These are phyloP conservation scores for Scomber japonicus DNA, from an alignment of 2,113 vertebrate species.

Conservation along the genomic window DNA sequence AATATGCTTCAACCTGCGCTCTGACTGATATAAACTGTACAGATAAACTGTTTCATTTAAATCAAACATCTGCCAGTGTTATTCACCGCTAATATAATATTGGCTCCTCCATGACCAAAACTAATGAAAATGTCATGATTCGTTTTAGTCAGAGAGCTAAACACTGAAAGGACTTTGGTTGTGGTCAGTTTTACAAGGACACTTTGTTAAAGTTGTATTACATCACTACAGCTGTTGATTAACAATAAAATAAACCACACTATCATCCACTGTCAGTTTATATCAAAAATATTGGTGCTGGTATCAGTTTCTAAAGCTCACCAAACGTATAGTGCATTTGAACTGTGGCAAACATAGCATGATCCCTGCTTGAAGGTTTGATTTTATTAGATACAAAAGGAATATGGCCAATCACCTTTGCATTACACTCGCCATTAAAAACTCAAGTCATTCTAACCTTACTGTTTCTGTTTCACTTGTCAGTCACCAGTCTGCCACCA, in stretches of 20 bases:
- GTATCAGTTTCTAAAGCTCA: no score
- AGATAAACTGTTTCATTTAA: not conserved
- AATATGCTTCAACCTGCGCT: constrained; percentile 18
- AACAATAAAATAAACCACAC: no score
- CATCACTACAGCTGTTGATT: no score
- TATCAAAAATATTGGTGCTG: no score
- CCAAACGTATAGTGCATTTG: not conserved
- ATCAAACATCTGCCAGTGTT: not conserved
- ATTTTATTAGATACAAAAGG: not conserved
- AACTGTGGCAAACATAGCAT: not conserved
- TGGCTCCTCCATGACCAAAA: not conserved
- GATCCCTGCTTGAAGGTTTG: not conserved
- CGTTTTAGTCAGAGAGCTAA: not conserved
- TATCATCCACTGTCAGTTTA: no score
- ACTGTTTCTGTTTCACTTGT: not conserved
- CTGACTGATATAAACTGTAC: constrained; percentile 18
- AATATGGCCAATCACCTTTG: not conserved
- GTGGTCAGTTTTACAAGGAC: not conserved
- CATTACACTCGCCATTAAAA: not conserved
- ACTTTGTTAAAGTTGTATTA: no score
- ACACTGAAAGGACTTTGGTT: not conserved
- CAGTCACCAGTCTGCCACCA: constrained; percentile 87
- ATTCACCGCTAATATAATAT: not conserved
- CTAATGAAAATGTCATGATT: not conserved
- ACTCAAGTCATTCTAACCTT: not conserved